phyloP scores from a whole-genome alignment of 1,140 invertebrate genomes.

The Eulimnadia texana region DNA sequence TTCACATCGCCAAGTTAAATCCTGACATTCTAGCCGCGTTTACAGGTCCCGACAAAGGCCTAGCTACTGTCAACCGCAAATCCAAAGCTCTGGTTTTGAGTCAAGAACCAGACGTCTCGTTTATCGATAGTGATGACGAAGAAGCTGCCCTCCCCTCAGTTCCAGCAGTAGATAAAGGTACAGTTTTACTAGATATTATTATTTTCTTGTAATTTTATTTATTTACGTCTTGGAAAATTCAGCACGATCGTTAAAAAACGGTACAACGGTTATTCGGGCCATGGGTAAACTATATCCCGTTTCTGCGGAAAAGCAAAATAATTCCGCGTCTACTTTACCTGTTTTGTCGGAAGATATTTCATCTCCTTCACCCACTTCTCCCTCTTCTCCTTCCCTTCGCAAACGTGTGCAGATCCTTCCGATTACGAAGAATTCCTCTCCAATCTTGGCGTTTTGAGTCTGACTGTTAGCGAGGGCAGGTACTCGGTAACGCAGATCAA shows the following conservation, averaged over 20 bases:
- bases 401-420: slow-evolving; percentile 18
- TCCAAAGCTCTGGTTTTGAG: slow-evolving; percentile 40
- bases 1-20: slow-evolving; percentile 72
- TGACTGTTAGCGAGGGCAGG: neutral
- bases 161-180: neutral
- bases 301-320: neutral
- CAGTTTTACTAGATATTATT: neutral
- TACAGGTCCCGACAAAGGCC: slow-evolving; percentile 60
- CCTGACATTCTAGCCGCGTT: slow-evolving; percentile 86
- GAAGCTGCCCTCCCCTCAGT: neutral
- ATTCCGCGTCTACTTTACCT: slow-evolving; percentile 14
- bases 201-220: neutral
- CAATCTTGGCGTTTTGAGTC: slow-evolving; percentile 1
- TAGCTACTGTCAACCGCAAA: slow-evolving; percentile 50
- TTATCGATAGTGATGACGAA: slow-evolving; percentile 41
- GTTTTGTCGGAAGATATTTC: no score
- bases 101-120: slow-evolving; percentile 54
- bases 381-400: slow-evolving; percentile 12
- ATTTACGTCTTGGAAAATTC: neutral
- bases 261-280: slow-evolving; percentile 31
- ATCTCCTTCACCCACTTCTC: slow-evolving; percentile 8
- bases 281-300: slow-evolving; percentile 29
- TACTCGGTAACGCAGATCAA: slow-evolving; percentile 13
- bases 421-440: slow-evolving; percentile 15
- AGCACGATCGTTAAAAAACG: neutral